These are phyloP conservation scores for Siniperca knerii DNA, from an alignment of 2,113 vertebrate species.

Conservation along the genomic window DNA sequence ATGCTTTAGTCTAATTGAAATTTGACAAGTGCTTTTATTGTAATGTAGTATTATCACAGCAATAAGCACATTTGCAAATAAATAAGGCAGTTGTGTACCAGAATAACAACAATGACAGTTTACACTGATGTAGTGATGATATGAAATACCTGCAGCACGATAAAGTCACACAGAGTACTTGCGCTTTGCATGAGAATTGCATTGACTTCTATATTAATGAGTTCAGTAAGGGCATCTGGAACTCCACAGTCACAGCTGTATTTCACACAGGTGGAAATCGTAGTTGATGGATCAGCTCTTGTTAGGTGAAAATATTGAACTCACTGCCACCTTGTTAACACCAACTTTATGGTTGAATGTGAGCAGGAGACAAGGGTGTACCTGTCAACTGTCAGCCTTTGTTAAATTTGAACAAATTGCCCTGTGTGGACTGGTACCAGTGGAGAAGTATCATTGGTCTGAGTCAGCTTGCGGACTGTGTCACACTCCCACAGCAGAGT, in stretches of 20 bases:
- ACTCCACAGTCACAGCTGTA: slow-evolving; percentile 5
- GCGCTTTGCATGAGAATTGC: background rate
- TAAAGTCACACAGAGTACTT: slow-evolving; percentile 3
- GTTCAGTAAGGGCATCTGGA: slow-evolving; percentile 19
- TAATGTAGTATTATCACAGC: background rate
- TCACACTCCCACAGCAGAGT: slow-evolving; percentile 48
- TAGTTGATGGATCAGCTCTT: slow-evolving; percentile 14
- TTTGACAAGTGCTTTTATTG: slow-evolving; percentile 6
- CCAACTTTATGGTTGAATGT: background rate
- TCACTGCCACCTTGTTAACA: slow-evolving; percentile 27
- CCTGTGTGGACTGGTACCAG: slow-evolving; percentile 9
- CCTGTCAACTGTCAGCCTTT: slow-evolving; percentile 24
- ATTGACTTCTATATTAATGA: slow-evolving; percentile 16
- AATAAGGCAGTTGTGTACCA: background rate
- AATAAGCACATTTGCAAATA: slow-evolving; percentile 3
- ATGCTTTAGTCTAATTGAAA: slow-evolving; percentile 28
- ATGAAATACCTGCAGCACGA: background rate
- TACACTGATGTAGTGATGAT: background rate
- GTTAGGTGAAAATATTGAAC: slow-evolving; percentile 19
- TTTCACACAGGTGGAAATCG: slow-evolving; percentile 6
- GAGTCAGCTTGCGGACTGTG: slow-evolving; percentile 57
- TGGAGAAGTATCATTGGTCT: slow-evolving; percentile 12
- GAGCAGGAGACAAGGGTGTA: background rate
- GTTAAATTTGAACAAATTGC: slow-evolving; percentile 56
- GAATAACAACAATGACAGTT: background rate